Base-by-base conservation (phyloP, 64 coral and sea anemone genomes). In the Montipora cactus region DNA sequence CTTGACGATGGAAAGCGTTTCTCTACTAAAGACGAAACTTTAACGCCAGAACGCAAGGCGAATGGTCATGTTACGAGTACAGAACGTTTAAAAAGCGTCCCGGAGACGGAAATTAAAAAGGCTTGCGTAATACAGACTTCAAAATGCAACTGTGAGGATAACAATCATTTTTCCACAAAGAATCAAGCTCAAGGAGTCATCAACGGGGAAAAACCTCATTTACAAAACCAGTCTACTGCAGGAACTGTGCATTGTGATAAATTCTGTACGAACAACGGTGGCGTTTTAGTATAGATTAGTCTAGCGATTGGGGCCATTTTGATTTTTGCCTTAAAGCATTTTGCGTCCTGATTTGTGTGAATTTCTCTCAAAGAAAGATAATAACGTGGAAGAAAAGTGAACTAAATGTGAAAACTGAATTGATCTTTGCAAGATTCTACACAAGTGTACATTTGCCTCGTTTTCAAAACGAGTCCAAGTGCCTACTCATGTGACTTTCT, bases 41-140 rank as follows among this genome's bases (percentile, higher is more conserved):
- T 71, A 23, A 44, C 19, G 66, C 47, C 64, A 19, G 66, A 86
- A 19, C 62, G 47, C 10, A 49, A 50, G 68, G 44, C 67, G n/a
- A 86, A 86, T 37, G 64, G 82, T 23, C 82, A 51, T 45, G 7
- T 71, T 49, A n/a, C 45, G 15, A 57, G 82, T 4, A 86, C 50
- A 51, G 18, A 15, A n/a, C 64, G 62, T 16, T 51, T 72, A 49
- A 71, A 52, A 50, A 44, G 16, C 18, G 5, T 5, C 0, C 3
- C 68, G 68, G 62, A 47, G 4, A 50, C 62, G 51, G 14, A 67
- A n/a, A 7, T 71, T 49, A 15, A 69, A 21, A 49, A 86, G 9
- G 8, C 45, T n/a, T 86, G 82, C 19, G 62, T 1, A 6, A 13
- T 49, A n/a, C 82, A 86, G 19, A 16, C n/a, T 7, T 13, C 47